Conservation (phyloP, 35 echinoderm and acorn worm species). For the Acanthaster planci region DNA sequence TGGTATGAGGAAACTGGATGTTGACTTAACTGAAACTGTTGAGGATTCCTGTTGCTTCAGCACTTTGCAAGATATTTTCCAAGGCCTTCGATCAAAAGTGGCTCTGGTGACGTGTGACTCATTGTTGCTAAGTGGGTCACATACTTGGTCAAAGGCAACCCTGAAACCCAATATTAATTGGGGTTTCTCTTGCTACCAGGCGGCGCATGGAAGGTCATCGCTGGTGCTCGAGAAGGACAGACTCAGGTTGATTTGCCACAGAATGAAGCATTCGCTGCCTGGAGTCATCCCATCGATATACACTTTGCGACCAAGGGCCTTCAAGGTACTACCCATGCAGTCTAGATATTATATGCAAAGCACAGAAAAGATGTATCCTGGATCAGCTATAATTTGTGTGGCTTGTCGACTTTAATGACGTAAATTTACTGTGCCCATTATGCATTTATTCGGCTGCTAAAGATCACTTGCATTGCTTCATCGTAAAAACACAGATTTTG, state of each 20-base stretch:
- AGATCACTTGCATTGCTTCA: no score
- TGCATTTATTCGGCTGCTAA: no score
- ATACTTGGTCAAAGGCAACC: background rate
- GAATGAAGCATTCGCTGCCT: slow-evolving; percentile 94
- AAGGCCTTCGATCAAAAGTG: background rate
- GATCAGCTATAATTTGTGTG: no score
- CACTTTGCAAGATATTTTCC: no score
- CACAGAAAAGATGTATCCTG: no score
- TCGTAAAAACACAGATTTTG: no score
- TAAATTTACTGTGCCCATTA: no score
- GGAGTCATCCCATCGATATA: slow-evolving; percentile 94
- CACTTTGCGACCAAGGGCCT: slow-evolving; percentile 97
- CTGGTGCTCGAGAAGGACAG: slow-evolving; percentile 85
- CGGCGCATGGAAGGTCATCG: slow-evolving; percentile 96
- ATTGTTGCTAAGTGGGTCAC: background rate
- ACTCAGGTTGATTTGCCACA: slow-evolving; percentile 95
- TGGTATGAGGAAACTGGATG: no score
- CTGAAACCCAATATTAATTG: background rate
- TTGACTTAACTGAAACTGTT: no score
- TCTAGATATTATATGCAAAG: no score
- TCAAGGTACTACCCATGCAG: slow-evolving; percentile 70
- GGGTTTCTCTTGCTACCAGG: slow-evolving; percentile 46
- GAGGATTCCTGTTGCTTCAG: no score
- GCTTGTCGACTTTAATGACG: no score
- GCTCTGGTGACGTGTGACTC: background rate